phyloP scores from a whole-genome alignment of 2,888 invertebrate species.

The Hyles lineata region DNA sequence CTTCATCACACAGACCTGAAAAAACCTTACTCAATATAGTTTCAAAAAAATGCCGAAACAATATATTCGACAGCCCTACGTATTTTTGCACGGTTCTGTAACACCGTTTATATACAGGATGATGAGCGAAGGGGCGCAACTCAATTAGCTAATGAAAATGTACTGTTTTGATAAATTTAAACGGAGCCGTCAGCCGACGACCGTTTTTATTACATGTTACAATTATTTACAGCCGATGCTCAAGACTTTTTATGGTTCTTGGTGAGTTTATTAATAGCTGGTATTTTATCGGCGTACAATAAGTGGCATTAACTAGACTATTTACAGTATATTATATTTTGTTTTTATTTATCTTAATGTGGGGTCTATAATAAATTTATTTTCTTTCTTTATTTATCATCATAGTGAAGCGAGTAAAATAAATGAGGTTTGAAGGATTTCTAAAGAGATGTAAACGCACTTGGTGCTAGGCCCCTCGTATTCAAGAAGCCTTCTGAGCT shows the following conservation, averaged over 20 bases:
- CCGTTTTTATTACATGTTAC: slow-evolving; percentile 39
- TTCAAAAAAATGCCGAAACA: not conserved
- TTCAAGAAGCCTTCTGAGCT: no score
- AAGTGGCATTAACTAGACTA: no score
- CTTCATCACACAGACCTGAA: no score
- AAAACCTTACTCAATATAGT: no score
- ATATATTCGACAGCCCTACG: slow-evolving; percentile 51
- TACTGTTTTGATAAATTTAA: slow-evolving; percentile 66
- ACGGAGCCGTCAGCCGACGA: slow-evolving; percentile 43
- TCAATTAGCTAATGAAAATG: slow-evolving; percentile 82
- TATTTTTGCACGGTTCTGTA: slow-evolving; percentile 56
- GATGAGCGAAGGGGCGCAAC: slow-evolving; percentile 61
- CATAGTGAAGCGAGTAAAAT: no score
- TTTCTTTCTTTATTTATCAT: no score
- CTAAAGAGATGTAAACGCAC: no score
- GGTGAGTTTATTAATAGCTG: not conserved
- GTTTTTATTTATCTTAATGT: no score
- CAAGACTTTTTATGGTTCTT: not conserved
- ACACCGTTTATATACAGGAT: slow-evolving; percentile 62
- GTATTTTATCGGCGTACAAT: not conserved
- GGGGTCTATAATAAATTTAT: no score
- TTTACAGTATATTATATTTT: no score
- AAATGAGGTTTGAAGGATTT: no score
- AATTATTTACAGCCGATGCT: slow-evolving; percentile 20
- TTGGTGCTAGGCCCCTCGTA: no score